These are phyloP conservation scores for Pyrocoelia pectoralis DNA, from an alignment of 2,888 invertebrate genomes.

Conservation along the genomic window DNA sequence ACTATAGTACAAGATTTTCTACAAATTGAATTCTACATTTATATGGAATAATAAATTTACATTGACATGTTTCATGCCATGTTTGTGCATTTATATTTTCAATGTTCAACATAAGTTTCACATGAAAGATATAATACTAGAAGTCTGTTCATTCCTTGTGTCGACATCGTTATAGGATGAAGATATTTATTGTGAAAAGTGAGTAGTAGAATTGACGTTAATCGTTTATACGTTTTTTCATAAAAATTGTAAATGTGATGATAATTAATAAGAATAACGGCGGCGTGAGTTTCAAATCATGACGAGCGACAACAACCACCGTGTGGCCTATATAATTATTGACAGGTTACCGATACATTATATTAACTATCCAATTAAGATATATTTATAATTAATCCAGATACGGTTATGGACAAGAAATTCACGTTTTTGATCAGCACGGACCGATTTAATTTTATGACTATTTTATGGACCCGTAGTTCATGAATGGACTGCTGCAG, in stretches of 20 bases:
- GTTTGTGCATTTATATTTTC: background rate
- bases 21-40: conserved; percentile 27
- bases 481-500: conserved; percentile 23
- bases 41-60: background rate
- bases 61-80: conserved; percentile 1
- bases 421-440: conserved; percentile 30
- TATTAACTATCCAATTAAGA: conserved; percentile 30
- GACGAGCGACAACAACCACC: background rate
- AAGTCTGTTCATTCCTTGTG: background rate
- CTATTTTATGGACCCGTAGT: conserved; percentile 27
- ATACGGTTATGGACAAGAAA: conserved; percentile 24
- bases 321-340: conserved; percentile 20
- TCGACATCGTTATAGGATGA: background rate
- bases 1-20: conserved; percentile 11
- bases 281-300: background rate
- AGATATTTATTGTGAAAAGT: background rate
- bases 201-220: background rate
- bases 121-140: background rate
- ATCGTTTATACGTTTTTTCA: background rate
- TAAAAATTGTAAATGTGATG: background rate
- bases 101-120: background rate
- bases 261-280: background rate
- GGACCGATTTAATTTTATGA: conserved; percentile 33
- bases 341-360: conserved; percentile 20
- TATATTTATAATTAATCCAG: conserved; percentile 32